Percentiles rank a stretch among this genome's conserved stretches.
These are phyloP conservation scores for Onychomys torridus DNA, from an alignment of 2,797 vertebrate genomes.

Conservation along the genomic window DNA sequence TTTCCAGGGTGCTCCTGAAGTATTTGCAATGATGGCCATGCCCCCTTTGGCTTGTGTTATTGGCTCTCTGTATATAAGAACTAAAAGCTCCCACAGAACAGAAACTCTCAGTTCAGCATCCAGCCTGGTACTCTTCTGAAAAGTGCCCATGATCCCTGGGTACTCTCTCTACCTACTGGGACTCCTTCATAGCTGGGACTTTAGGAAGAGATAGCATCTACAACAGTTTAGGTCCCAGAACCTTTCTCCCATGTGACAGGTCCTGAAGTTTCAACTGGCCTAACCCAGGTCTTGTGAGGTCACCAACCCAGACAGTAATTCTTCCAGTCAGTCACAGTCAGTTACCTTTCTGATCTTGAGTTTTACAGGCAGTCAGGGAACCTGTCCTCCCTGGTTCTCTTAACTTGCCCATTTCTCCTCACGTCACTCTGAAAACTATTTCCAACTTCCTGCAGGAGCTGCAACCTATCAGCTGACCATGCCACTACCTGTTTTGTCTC, in stretches of 20 bases:
- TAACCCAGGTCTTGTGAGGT: neutral
- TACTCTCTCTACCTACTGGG: neutral
- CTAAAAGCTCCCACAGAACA: neutral
- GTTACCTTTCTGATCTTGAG: neutral
- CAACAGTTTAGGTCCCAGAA: neutral
- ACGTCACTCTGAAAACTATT: neutral
- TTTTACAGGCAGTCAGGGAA: neutral
- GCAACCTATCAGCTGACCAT: no score
- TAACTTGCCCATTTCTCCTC: neutral
- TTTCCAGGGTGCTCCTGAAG: neutral
- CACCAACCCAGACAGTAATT: neutral
- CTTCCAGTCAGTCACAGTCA: neutral
- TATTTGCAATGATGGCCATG: neutral
- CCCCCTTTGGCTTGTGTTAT: neutral
- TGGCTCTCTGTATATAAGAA: neutral
- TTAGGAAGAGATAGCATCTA: neutral
- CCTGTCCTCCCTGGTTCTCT: neutral
- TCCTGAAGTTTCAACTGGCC: neutral
- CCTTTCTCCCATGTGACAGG: neutral
- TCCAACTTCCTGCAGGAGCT: neutral
- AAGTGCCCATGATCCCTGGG: neutral
- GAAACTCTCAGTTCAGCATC: neutral
- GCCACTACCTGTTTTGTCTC: neutral
- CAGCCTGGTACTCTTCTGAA: neutral
- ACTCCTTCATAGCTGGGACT: neutral